These are phyloP conservation scores for Charadrius vociferus DNA, from an alignment of 2,113 vertebrate species.

Conservation along the genomic window DNA sequence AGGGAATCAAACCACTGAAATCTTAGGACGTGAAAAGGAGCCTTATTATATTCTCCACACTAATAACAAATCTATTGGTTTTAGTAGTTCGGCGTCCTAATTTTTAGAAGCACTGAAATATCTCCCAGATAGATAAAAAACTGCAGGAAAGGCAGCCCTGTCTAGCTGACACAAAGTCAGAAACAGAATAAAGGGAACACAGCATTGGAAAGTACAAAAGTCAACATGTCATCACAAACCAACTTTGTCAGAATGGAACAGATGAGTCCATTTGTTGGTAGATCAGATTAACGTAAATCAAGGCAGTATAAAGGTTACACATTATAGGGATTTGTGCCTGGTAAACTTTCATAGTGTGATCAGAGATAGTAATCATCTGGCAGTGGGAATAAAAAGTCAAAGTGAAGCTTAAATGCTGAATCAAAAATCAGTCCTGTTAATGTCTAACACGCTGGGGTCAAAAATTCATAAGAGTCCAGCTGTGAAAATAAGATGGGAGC, in stretches of 20 bases:
- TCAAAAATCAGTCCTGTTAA: conserved; percentile 45
- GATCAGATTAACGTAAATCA: conserved; percentile 57
- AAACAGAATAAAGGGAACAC: conserved; percentile 34
- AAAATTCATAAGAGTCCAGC: conserved; percentile 24
- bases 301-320: conserved; percentile 10
- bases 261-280: conserved; percentile 52
- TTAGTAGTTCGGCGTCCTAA: neutral
- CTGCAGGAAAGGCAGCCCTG: neutral
- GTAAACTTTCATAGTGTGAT: conserved; percentile 43
- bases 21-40: neutral
- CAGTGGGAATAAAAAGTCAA: conserved; percentile 45
- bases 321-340: conserved; percentile 23
- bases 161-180: conserved; percentile 7
- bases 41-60: neutral
- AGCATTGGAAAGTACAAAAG: conserved; percentile 45
- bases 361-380: conserved; percentile 17
- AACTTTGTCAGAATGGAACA: conserved; percentile 55
- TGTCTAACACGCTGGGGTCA: conserved; percentile 43
- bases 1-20: neutral
- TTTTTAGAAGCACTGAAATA: neutral
- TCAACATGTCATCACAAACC: conserved; percentile 60
- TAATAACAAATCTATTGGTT: neutral
- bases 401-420: conserved; percentile 38
- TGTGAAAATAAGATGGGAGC: conserved; percentile 42
- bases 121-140: neutral